Percentiles rank a stretch among this genome's conserved stretches.
phyloP scores from a whole-genome alignment of 2,113 vertebrate genomes.

The Odocoileus hemionus region DNA sequence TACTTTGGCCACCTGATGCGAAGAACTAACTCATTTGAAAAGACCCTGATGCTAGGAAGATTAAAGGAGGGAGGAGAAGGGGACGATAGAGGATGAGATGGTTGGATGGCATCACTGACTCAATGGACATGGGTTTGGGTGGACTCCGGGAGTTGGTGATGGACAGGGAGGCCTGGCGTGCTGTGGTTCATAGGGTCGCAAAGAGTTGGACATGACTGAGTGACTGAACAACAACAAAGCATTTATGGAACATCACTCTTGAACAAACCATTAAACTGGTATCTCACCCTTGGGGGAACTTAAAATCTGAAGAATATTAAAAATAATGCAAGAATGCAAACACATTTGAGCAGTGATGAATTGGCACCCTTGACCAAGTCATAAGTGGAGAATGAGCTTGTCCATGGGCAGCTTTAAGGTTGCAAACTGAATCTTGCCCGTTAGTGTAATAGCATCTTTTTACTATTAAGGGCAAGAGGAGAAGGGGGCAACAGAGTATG shows the following conservation, averaged over 20 bases:
- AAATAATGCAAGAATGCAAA: not conserved
- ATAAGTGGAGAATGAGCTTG: not conserved
- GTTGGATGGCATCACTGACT: not conserved
- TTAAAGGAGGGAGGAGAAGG: not conserved
- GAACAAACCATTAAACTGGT: not conserved
- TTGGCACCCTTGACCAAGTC: not conserved
- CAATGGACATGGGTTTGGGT: not conserved
- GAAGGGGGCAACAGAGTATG: not conserved
- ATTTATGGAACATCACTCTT: not conserved
- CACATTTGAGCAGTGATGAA: not conserved
- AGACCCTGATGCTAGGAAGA: not conserved
- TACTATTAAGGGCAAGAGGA: not conserved
- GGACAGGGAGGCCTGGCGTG: not conserved
- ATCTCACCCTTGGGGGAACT: not conserved
- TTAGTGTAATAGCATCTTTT: not conserved
- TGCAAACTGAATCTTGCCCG: not conserved
- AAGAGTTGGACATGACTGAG: not conserved
- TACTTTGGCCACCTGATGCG: not conserved
- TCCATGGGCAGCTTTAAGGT: not conserved
- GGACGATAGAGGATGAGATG: not conserved
- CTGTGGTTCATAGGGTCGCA: not conserved
- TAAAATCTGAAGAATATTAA: not conserved
- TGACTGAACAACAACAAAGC: not conserved
- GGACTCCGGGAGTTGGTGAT: not conserved
- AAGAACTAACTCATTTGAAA: not conserved